Conservation (phyloP, 2,888 invertebrate genomes). For the Alitta virens region DNA sequence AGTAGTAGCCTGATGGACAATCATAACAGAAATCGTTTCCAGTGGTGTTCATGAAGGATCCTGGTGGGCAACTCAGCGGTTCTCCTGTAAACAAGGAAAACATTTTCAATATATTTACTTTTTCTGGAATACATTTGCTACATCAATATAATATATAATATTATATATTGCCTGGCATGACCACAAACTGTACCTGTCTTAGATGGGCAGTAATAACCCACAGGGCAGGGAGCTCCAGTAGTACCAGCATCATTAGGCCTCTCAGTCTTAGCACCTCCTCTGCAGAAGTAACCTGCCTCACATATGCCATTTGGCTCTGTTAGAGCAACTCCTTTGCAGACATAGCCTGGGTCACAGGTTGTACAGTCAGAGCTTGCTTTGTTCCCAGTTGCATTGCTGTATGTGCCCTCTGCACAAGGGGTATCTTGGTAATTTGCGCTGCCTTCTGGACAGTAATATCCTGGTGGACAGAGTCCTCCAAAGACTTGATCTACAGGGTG, state of each 20-base stretch:
- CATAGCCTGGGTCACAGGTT: conserved; percentile 47
- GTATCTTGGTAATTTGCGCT: conserved; percentile 38
- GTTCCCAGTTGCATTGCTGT: conserved; percentile 45
- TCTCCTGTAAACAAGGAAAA: conserved; percentile 35
- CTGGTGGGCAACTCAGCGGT: conserved; percentile 45
- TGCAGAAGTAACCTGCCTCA: conserved; percentile 50
- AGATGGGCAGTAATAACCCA: conserved; percentile 47
- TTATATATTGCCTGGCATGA: no score
- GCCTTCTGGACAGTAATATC: conserved; percentile 47
- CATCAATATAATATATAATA: neutral
- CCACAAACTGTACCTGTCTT: conserved; percentile 46
- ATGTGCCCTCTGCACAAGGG: conserved; percentile 52
- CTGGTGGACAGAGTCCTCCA: conserved; percentile 48
- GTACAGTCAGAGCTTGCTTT: conserved; percentile 38
- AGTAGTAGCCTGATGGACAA: conserved; percentile 51
- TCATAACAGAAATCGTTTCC: conserved; percentile 43
- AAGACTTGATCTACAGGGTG: conserved; percentile 23
- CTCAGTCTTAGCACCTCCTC: conserved; percentile 39
- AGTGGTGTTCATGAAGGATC: conserved; percentile 50
- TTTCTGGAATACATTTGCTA: neutral
- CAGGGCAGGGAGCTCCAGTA: conserved; percentile 49
- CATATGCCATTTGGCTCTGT: conserved; percentile 45
- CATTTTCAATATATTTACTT: neutral
- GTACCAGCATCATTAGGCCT: conserved; percentile 48
- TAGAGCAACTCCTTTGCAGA: conserved; percentile 43